phyloP scores from a whole-genome alignment of 2,113 vertebrate genomes.

The Siniperca knerii region DNA sequence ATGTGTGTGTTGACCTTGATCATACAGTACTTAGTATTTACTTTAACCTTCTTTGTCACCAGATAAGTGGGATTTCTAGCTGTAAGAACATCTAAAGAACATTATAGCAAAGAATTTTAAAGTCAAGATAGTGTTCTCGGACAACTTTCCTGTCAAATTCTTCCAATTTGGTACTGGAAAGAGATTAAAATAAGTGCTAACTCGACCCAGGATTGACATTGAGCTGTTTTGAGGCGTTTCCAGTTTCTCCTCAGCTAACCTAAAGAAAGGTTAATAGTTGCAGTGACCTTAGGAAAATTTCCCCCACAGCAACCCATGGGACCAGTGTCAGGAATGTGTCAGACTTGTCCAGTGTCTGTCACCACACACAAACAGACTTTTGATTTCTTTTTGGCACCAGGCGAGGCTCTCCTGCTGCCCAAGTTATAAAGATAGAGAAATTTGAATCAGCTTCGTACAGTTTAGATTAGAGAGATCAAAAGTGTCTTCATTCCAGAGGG shows the following conservation, averaged over 20 bases:
- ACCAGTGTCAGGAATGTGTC: constrained; percentile 43
- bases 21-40: not conserved
- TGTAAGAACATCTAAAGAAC: not conserved
- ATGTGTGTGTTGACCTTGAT: constrained; percentile 37
- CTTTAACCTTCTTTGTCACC: constrained; percentile 22
- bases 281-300: constrained; percentile 67
- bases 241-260: constrained; percentile 63
- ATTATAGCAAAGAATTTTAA: not conserved
- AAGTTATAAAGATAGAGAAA: constrained; percentile 9
- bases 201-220: constrained; percentile 21
- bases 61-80: not conserved
- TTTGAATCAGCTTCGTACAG: constrained; percentile 3
- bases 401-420: constrained; percentile 4
- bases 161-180: constrained; percentile 2
- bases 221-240: constrained; percentile 50
- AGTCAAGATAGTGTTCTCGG: not conserved
- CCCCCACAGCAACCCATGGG: constrained; percentile 19
- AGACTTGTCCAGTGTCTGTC: constrained; percentile 11
- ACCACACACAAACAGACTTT: constrained; percentile 7
- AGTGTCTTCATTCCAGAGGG: not conserved
- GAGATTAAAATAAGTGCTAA: constrained; percentile 1
- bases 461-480: constrained; percentile 38
- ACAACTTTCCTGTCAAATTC: not conserved
- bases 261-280: constrained; percentile 73
- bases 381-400: constrained; percentile 40